Base-by-base conservation (phyloP, 1,140 invertebrate species). In the Galleria mellonella region DNA sequence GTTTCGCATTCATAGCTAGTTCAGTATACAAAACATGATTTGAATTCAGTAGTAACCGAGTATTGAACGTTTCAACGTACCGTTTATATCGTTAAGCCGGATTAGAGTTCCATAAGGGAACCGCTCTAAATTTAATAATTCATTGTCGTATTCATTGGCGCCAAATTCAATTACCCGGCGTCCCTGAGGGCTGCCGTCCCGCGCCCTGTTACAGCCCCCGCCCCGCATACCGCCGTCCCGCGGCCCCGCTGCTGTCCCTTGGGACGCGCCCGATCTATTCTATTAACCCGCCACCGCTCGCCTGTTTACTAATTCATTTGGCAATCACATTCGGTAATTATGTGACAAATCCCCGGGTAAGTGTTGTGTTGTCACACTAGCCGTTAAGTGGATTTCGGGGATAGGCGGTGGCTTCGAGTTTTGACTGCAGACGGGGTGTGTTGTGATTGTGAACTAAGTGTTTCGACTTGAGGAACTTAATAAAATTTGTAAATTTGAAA, bases 41-140 rank as follows among this genome's bases (percentile, higher is more conserved):
- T 9, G 30, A 13, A 29, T 23, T 29, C 15, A n/a, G 8, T 11
- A 40, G n/a, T 27, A 6, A 46, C 9, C 9, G 7, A 33, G 55
- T 30, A 51, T 55, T 55, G 59, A 55, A 55, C 15, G 30, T 12
- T 27, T 28, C 35, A 33, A 43, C 31, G 37, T n/a, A n/a, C 11
- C 9, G 27, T 42, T 23, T 43, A 42, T 43, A 47, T 47, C 53
- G 40, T 13, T 29, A 17, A 36, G 28, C 10, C 23, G 32, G 33
- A 28, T 40, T 36, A 23, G 43, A 36, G 33, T 30, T 41, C 15
- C 8, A 17, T 17, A 28, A 38, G 35, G 47, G 53, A 47, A 51
- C 37, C 61, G 74, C 51, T 74, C 60, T 64, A 73, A 77, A 79
- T 82, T 79, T 82, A 79, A 82, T 82, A 79, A 79, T 78, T 82